phyloP scores from a whole-genome alignment of 2,888 invertebrate genomes.

The Campoletis raptor region DNA sequence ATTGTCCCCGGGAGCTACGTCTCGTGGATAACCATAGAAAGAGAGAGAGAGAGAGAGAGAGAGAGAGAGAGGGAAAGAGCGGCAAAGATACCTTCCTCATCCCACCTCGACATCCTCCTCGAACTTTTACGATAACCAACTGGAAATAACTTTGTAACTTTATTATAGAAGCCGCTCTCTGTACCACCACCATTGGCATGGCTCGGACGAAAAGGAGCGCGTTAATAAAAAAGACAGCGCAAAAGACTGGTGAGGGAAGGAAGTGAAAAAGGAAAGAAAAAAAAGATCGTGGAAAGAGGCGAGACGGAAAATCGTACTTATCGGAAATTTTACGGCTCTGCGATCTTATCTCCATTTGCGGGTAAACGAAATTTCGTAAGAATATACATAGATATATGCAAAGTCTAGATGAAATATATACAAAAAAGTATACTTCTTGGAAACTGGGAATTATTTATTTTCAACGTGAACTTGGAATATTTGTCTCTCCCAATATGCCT shows the following conservation, averaged over 20 bases:
- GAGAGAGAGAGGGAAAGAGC: conserved; percentile 7
- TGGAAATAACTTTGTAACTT: conserved; percentile 81
- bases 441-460: conserved; percentile 2
- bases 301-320: conserved; percentile 64
- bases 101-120: conserved; percentile 65
- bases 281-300: conserved; percentile 47
- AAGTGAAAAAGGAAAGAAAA: conserved; percentile 34
- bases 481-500: neutral
- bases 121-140: conserved; percentile 82
- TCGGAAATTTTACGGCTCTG: conserved; percentile 64
- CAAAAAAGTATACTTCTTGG: conserved; percentile 7
- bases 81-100: conserved; percentile 30
- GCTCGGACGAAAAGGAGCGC: conserved; percentile 55
- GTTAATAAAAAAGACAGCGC: conserved; percentile 74
- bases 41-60: neutral
- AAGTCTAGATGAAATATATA: neutral
- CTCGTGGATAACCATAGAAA: conserved; percentile 69
- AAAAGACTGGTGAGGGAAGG: conserved; percentile 27
- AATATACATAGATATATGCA: neutral
- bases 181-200: conserved; percentile 57
- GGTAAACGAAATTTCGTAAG: conserved; percentile 50
- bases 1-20: conserved; percentile 79
- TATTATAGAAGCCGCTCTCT: conserved; percentile 76
- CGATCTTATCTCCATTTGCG: conserved; percentile 62
- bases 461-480: neutral